Evolutionary conservation across 2,888 invertebrate genomes (phyloP).

Genomic region (Drosophila atroscutellata): DNA sequence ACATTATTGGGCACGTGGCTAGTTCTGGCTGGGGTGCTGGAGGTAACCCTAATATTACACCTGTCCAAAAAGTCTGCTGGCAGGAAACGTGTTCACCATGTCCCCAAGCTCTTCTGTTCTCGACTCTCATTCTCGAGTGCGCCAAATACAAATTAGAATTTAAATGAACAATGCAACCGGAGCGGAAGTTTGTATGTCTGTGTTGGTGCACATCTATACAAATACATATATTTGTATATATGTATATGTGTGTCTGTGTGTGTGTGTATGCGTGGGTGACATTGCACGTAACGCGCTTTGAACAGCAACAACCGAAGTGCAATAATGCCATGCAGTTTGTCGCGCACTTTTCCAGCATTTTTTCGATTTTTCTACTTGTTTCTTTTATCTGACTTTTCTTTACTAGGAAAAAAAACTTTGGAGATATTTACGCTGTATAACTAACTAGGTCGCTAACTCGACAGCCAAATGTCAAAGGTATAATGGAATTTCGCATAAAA

Average conservation of each 20-base stretch:
- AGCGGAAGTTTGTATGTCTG: constrained; percentile 65
- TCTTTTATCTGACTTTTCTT: constrained; percentile 34
- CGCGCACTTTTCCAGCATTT: constrained; percentile 56
- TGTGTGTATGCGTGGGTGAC: constrained; percentile 56
- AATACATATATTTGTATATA: constrained; percentile 7
- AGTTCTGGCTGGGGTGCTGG: constrained; percentile 17
- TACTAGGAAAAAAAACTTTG: constrained; percentile 37
- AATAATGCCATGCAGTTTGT: constrained; percentile 76
- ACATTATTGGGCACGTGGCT: constrained; percentile 63
- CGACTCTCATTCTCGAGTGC: constrained; percentile 64
- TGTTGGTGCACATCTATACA: constrained; percentile 9
- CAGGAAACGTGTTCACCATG: constrained; percentile 60
- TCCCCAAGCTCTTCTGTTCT: constrained; percentile 49
- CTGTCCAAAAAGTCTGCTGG: constrained; percentile 57
- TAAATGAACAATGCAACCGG: constrained; percentile 79
- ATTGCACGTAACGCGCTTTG: constrained; percentile 63
- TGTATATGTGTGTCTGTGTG: constrained; percentile 23
- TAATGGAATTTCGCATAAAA: constrained; percentile 64
- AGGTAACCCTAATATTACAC: constrained; percentile 24
- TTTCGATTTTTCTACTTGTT: constrained; percentile 19
- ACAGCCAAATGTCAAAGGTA: constrained; percentile 72
- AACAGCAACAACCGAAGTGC: constrained; percentile 47
- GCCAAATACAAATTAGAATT: constrained; percentile 81
- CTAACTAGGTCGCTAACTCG: constrained; percentile 69
- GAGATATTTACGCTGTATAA: constrained; percentile 49